Percentiles rank a stretch among this genome's conserved stretches.
Evolutionary conservation across 1,140 invertebrate genomes (phyloP).

Genomic region (Drusus annulatus): DNA sequence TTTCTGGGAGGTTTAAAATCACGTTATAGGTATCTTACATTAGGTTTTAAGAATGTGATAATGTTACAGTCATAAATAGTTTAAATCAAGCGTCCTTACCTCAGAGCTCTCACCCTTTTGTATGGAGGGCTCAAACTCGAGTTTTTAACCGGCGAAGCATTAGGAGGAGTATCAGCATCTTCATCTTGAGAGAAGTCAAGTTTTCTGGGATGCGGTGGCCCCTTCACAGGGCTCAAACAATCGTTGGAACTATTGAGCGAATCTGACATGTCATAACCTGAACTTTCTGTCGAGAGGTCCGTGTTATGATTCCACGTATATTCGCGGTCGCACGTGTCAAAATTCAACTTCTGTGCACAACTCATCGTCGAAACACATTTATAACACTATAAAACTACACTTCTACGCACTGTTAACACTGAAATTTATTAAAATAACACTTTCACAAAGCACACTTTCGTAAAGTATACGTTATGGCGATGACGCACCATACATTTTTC

Average conservation of each 20-base stretch:
- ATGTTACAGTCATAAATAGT: slow-evolving; percentile 41
- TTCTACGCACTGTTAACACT: slow-evolving; percentile 25
- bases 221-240: slow-evolving; percentile 67
- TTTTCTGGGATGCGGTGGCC: slow-evolving; percentile 66
- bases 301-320: slow-evolving; percentile 37
- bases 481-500: slow-evolving; percentile 43
- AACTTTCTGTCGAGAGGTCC: slow-evolving; percentile 42
- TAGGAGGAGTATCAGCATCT: slow-evolving; percentile 63
- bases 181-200: slow-evolving; percentile 66
- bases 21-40: not conserved
- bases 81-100: slow-evolving; percentile 61
- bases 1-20: slow-evolving; percentile 45
- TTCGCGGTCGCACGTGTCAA: slow-evolving; percentile 41
- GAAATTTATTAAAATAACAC: slow-evolving; percentile 3
- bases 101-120: slow-evolving; percentile 83
- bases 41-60: not conserved
- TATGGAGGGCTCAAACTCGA: slow-evolving; percentile 78
- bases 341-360: slow-evolving; percentile 56
- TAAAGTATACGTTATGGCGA: slow-evolving; percentile 40
- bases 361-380: slow-evolving; percentile 45
- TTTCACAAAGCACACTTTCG: slow-evolving; percentile 44
- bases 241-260: slow-evolving; percentile 67
- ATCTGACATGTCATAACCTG: slow-evolving; percentile 47
- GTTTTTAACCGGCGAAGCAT: slow-evolving; percentile 61
- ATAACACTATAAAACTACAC: slow-evolving; percentile 18